These are phyloP conservation scores for Spicauda simplicius DNA, from an alignment of 2,888 invertebrate genomes.

Conservation along the genomic window DNA sequence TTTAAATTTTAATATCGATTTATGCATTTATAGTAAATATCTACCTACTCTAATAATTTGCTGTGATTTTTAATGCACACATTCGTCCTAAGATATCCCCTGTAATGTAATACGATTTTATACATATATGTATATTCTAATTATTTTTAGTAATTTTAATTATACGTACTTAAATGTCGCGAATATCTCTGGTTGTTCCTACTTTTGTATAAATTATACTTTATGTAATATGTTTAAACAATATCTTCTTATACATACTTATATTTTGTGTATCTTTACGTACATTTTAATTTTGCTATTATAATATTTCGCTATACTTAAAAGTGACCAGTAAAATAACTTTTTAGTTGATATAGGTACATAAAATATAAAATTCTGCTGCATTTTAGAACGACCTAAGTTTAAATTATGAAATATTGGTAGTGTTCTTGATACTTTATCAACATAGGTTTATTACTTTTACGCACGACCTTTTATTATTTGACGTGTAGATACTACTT, in stretches of 20 bases:
- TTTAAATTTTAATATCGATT: not conserved
- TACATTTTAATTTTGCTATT: not conserved
- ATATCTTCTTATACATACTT: not conserved
- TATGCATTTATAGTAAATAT: not conserved
- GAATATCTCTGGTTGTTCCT: slow-evolving; percentile 4
- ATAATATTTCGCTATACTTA: not conserved
- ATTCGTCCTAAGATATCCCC: not conserved
- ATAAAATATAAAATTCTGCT: not conserved
- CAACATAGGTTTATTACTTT: not conserved
- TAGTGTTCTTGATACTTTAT: not conserved
- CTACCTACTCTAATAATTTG: not conserved
- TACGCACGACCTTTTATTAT: not conserved
- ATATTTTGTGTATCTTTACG: not conserved
- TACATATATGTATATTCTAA: not conserved
- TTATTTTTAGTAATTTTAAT: slow-evolving; percentile 2
- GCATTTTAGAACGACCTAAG: not conserved
- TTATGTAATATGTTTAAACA: slow-evolving; percentile 1
- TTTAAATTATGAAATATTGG: not conserved
- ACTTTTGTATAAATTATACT: not conserved
- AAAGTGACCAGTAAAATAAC: not conserved
- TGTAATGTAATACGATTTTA: not conserved
- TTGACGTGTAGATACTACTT: not conserved
- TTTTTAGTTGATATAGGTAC: not conserved
- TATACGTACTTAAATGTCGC: not conserved
- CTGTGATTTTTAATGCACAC: slow-evolving; percentile 5